phyloP scores from a whole-genome alignment of 1,140 invertebrate species.

The Goniozus legneri region DNA sequence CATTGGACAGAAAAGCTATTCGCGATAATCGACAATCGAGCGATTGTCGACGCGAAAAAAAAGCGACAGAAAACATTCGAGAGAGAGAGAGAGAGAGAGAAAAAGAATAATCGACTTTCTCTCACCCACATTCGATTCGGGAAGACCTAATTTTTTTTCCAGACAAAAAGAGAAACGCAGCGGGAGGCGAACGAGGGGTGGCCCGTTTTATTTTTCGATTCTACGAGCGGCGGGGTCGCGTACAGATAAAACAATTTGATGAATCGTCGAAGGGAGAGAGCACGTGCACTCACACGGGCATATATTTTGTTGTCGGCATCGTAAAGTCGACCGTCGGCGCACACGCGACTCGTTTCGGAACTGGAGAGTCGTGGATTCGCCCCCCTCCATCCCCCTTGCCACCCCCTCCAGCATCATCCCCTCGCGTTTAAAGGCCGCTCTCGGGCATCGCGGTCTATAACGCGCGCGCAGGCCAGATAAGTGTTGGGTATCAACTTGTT shows the following conservation, averaged over 20 bases:
- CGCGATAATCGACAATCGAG: no score
- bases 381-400: no score
- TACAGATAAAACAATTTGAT: conserved; percentile 19
- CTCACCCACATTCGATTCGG: no score
- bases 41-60: no score
- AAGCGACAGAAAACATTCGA: conserved; percentile 6
- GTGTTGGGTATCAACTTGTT: conserved; percentile 55
- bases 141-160: no score
- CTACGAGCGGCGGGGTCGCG: background rate
- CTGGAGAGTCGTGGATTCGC: conserved; percentile 20
- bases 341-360: conserved; percentile 19
- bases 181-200: background rate
- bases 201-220: background rate
- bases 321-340: no score
- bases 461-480: conserved; percentile 44
- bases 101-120: no score
- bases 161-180: background rate
- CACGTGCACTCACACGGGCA: background rate
- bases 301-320: no score
- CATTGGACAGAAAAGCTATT: no score
- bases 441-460: no score
- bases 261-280: conserved; percentile 3
- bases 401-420: no score
- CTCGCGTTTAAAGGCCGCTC: no score
- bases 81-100: conserved; percentile 7